phyloP scores from a whole-genome alignment of 2,888 invertebrate genomes.

The Heliconius erato region DNA sequence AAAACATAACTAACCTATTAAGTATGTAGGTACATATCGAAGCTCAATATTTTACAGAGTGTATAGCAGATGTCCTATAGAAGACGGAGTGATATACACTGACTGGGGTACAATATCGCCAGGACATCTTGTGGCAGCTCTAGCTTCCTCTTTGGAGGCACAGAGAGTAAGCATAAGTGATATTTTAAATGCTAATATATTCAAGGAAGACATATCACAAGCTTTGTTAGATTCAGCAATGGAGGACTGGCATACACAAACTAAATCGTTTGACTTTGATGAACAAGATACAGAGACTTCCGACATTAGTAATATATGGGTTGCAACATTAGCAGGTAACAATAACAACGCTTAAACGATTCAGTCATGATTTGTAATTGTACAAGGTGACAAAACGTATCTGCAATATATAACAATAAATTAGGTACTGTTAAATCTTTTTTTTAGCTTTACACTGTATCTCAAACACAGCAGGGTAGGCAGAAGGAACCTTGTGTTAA shows the following conservation, averaged over 20 bases:
- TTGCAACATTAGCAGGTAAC: constrained; percentile 86
- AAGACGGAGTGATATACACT: constrained; percentile 88
- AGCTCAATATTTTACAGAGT: constrained; percentile 59
- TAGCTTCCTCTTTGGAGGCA: constrained; percentile 87
- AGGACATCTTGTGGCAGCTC: constrained; percentile 86
- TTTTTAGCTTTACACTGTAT: too few species aligned
- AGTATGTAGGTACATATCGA: neutral
- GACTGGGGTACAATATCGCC: constrained; percentile 87
- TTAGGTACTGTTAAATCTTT: neutral
- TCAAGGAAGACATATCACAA: constrained; percentile 74
- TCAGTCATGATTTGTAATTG: neutral
- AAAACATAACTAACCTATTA: too few species aligned
- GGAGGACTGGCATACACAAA: constrained; percentile 74
- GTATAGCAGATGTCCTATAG: constrained; percentile 86
- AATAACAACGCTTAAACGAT: constrained; percentile 1
- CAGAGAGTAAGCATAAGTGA: constrained; percentile 84
- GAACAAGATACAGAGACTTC: constrained; percentile 48
- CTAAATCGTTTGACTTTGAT: constrained; percentile 64
- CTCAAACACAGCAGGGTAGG: too few species aligned
- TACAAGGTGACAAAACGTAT: neutral
- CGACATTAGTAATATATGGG: constrained; percentile 86
- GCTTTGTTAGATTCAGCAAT: constrained; percentile 71
- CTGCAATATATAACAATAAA: neutral
- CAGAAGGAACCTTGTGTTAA: too few species aligned
- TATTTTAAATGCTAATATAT: constrained; percentile 75